Evolutionary conservation across 1,140 invertebrate species (phyloP), one percentile per base, ranked within the genome.

Genomic region (Euura lappo): DNA sequence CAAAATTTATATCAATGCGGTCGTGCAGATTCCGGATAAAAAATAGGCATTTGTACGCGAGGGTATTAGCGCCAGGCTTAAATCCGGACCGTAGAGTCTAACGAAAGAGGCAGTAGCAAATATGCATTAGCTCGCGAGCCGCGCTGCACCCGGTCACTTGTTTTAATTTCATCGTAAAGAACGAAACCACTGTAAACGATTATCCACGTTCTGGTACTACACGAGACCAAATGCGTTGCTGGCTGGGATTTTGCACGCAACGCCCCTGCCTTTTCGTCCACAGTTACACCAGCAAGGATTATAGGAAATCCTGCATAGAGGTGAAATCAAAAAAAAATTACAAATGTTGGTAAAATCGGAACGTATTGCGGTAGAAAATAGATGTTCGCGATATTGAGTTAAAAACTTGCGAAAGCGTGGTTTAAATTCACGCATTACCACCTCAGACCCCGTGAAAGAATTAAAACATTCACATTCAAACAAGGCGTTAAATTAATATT

Each of bases 311-410:
- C 51, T n/a, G 51, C 6, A n/a, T 60, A 11, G 3, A n/a, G 13
- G 51, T 6, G 28, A 28, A 28, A 60, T 60, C 8, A 60, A 60
- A 60, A 28, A 28, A 28, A 28, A 28, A 1, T 28, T 28, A 28
- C 28, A 0, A 28, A 28, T 28, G 28, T 28, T 28, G 28, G 28
- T 1, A 60, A 60, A 60, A 60, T 60, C 3, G 13, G 71, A 79
- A 80, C 79, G 79, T 80, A 80, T 78, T 78, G 76, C 76, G 69
- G 79, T 71, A 68, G 75, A 76, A 80, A 80, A 80, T 80, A 78
- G 79, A 80, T 80, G 78, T 80, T 80, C 80, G 80, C 79, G 79
- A 80, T 80, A 79, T 80, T 80, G 78, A 80, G 78, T 80, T 80
- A 76, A 80, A 80, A 6, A 11, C 51, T 3, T 60, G 3, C 13